Evolutionary conservation across 2,888 invertebrate species (phyloP).

Genomic region (Dasysyrphus albostriatus): DNA sequence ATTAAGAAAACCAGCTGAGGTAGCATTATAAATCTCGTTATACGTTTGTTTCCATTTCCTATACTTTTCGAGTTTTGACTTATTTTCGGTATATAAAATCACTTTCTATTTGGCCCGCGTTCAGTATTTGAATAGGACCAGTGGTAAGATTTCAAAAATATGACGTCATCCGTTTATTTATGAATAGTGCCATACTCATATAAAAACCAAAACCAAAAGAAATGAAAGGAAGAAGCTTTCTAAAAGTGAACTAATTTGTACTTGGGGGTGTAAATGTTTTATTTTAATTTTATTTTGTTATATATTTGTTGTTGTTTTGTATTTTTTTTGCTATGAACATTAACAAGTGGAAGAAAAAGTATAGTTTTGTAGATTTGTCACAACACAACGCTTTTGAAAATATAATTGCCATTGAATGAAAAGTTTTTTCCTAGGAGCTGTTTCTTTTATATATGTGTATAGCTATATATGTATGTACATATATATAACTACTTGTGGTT

Average conservation of each 20-base stretch:
- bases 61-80: slow-evolving; percentile 40
- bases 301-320: slow-evolving; percentile 21
- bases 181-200: slow-evolving; percentile 57
- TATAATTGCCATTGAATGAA: slow-evolving; percentile 44
- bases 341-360: slow-evolving; percentile 49
- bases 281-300: slow-evolving; percentile 30
- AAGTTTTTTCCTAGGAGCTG: slow-evolving; percentile 10
- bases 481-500: not conserved
- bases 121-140: slow-evolving; percentile 60
- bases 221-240: slow-evolving; percentile 36
- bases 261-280: slow-evolving; percentile 58
- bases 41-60: slow-evolving; percentile 31
- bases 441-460: not conserved
- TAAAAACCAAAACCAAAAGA: slow-evolving; percentile 36
- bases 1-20: slow-evolving; percentile 8
- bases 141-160: slow-evolving; percentile 55
- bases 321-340: slow-evolving; percentile 6
- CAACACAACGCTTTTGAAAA: slow-evolving; percentile 30
- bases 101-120: slow-evolving; percentile 64
- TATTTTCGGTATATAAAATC: slow-evolving; percentile 47
- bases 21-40: slow-evolving; percentile 1
- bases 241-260: slow-evolving; percentile 44
- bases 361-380: slow-evolving; percentile 37
- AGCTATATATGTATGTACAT: not conserved
- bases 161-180: slow-evolving; percentile 68